Base-by-base conservation (phyloP, 2,888 invertebrate species). In the Nemotelus nigrinus region DNA sequence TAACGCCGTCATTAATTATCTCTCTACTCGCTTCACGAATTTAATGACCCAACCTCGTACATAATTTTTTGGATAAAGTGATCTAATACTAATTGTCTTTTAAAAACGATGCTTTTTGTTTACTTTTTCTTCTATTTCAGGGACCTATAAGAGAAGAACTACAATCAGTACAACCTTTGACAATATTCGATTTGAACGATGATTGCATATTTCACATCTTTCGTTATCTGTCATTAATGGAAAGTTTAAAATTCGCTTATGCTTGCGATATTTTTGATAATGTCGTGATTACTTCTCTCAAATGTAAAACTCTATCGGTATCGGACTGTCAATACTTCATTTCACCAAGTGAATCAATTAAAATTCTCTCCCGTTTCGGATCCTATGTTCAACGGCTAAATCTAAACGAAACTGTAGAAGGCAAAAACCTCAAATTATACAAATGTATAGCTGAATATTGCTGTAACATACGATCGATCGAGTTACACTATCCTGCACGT, bases 401-500 rank as follows among this genome's bases (percentile, higher is more conserved):
- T 41, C 50, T 70, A 41, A 55, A 70, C 43, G 70, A 70, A 43
- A 39, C 70, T 3, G 55, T 70, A 2, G 70, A 70, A 41, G 43
- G 41, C 8, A 4, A 6, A 5, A 70, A 70, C n/a, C 8, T 10
- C 1, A 39, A 70, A 43, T 53, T 70, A 4, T 70, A 70, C 10
- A 70, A 70, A 53, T 43, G 3, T 6, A 70, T 70, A 8, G 70
- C 70, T 3, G 53, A 70, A n/a, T n/a, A 70, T 55, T 70, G 70
- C 43, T 53, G 10, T n/a, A 43, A 70, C 25, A 70, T 70, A 41
- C 43, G 55, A 10, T 10, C 70, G 41, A 70, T 70, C 44, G 70
- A 70, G 10, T 43, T 70, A n/a, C 70, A 70, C 53, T 70, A 70
- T 53, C 70, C 70, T 43, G 43, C 55, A 55, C 70, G 70, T 3